These are phyloP conservation scores for Lumbricus terrestris DNA, from an alignment of 2,888 invertebrate species.

Conservation along the genomic window DNA sequence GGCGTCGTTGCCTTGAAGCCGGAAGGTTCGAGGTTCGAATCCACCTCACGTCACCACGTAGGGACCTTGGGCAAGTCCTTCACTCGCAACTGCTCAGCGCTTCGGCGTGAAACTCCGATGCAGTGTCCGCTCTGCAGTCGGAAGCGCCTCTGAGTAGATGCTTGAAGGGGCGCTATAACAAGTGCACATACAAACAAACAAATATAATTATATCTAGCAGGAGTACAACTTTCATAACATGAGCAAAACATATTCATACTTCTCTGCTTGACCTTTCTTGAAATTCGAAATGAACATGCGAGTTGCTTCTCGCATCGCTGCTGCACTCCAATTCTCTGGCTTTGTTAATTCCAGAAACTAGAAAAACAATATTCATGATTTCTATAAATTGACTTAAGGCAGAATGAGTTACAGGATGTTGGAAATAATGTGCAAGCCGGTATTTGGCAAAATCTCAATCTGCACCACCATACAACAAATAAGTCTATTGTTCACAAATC, in stretches of 20 bases:
- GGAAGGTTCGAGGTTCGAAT: no score
- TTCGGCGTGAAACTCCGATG: no score
- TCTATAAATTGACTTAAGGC: not conserved
- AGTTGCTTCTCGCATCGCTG: conserved; percentile 93
- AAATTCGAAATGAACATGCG: conserved; percentile 95
- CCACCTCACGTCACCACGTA: no score
- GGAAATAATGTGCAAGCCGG: not conserved
- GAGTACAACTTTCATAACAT: not conserved
- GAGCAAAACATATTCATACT: not conserved
- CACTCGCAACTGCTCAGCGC: no score
- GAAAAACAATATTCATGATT: not conserved
- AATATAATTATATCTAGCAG: no score
- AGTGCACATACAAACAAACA: no score
- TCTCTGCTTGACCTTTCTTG: conserved; percentile 61
- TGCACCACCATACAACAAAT: not conserved
- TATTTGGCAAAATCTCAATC: not conserved
- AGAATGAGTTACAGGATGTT: not conserved
- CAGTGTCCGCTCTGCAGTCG: no score
- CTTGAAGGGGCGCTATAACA: no score
- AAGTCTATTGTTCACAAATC: not conserved
- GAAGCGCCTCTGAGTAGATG: no score
- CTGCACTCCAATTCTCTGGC: conserved; percentile 95
- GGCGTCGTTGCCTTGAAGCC: no score
- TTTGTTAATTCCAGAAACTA: conserved; percentile 65
- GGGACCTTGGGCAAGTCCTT: no score